Evolutionary conservation across 30 jellyfish, hydroid and myxozoan species (phyloP).

Genomic region (Rhopilema esculentum): DNA sequence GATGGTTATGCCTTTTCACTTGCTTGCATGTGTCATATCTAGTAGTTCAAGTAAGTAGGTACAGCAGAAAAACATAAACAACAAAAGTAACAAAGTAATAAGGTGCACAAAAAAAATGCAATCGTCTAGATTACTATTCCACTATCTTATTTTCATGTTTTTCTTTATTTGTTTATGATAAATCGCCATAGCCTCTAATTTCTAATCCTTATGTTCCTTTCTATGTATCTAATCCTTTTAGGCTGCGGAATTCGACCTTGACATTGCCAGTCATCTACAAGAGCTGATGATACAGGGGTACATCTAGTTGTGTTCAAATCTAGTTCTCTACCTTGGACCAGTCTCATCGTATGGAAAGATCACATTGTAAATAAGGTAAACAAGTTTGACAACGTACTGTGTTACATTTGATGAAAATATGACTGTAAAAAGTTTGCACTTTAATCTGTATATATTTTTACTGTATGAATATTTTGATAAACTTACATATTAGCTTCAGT

Average conservation of each 20-base stretch:
- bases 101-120: too few relatives aligned
- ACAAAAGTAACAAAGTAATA: too few relatives aligned
- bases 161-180: background rate
- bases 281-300: slow-evolving; percentile 52
- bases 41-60: too few relatives aligned
- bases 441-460: background rate
- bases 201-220: background rate
- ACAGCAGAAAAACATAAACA: too few relatives aligned
- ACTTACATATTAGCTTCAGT: background rate
- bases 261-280: slow-evolving; percentile 52
- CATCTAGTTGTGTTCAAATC: background rate
- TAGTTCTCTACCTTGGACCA: background rate
- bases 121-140: too few relatives aligned
- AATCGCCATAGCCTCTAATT: background rate
- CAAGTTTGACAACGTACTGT: too few relatives aligned
- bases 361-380: too few relatives aligned
- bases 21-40: too few relatives aligned
- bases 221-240: background rate
- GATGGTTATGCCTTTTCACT: too few relatives aligned
- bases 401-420: too few relatives aligned
- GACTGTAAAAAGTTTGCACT: background rate
- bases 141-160: too few relatives aligned
- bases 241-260: slow-evolving; percentile 67
- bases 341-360: too few relatives aligned
- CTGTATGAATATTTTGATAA: background rate